A percentile compares a stretch with the other conserved stretches of the same genome.
These are phyloP conservation scores for Pholis gunnellus DNA, from an alignment of 2,113 vertebrate genomes.

Conservation along the genomic window DNA sequence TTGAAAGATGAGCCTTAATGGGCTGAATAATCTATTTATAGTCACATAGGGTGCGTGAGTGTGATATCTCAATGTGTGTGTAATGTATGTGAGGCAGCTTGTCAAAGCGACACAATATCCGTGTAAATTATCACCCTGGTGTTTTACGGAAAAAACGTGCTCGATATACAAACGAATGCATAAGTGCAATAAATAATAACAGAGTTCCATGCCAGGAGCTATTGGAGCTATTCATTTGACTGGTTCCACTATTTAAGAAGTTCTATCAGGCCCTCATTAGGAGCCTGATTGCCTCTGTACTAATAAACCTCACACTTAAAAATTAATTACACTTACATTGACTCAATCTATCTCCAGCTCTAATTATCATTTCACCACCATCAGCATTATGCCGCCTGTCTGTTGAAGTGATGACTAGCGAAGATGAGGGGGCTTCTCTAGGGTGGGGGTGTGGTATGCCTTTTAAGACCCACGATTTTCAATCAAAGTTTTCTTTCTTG, in stretches of 20 bases:
- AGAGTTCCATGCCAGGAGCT: slow-evolving; percentile 56
- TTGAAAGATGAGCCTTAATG: slow-evolving; percentile 72
- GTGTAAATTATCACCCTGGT: slow-evolving; percentile 36
- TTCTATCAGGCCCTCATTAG: slow-evolving; percentile 78
- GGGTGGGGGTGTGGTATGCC: neutral
- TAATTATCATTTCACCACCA: slow-evolving; percentile 79
- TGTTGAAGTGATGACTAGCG: slow-evolving; percentile 64
- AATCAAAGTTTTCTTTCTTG: neutral
- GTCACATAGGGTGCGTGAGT: slow-evolving; percentile 1
- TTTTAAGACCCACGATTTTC: neutral
- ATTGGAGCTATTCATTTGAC: slow-evolving; percentile 72
- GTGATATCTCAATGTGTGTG: slow-evolving; percentile 7
- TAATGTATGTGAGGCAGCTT: slow-evolving; percentile 17
- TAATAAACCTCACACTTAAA: slow-evolving; percentile 80
- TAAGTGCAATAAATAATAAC: slow-evolving; percentile 61
- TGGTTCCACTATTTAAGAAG: slow-evolving; percentile 66
- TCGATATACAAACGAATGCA: slow-evolving; percentile 62
- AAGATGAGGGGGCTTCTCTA: slow-evolving; percentile 37
- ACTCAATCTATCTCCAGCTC: slow-evolving; percentile 76
- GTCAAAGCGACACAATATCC: slow-evolving; percentile 38
- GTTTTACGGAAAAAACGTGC: slow-evolving; percentile 8
- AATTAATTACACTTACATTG: slow-evolving; percentile 83
- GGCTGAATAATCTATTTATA: slow-evolving; percentile 58
- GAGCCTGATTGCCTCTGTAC: slow-evolving; percentile 79
- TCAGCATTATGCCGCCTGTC: slow-evolving; percentile 68